phyloP scores from a whole-genome alignment of 1,140 invertebrate genomes.

The Neelides sp. region DNA sequence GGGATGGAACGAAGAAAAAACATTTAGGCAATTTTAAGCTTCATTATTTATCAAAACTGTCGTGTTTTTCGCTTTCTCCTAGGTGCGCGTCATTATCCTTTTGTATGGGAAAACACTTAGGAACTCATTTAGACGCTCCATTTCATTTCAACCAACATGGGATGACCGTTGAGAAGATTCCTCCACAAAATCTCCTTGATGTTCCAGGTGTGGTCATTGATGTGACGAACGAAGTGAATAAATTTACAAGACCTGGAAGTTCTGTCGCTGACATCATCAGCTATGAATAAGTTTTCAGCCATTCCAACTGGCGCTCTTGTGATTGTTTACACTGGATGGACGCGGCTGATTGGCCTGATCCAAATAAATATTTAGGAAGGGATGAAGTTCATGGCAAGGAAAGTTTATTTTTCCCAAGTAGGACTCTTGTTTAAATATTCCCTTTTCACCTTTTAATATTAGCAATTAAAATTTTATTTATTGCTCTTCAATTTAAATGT shows the following conservation, averaged over 20 bases:
- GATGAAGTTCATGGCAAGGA: slow-evolving; percentile 33
- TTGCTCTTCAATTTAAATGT: slow-evolving; percentile 37
- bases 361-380: slow-evolving; percentile 19
- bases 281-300: slow-evolving; percentile 38
- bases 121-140: slow-evolving; percentile 55
- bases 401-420: too few relatives aligned
- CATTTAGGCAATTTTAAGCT: slow-evolving; percentile 12
- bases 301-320: slow-evolving; percentile 36
- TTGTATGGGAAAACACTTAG: slow-evolving; percentile 43
- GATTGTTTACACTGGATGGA: slow-evolving; percentile 47
- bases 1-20: background rate
- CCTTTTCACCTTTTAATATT: too few relatives aligned
- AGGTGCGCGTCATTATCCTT: slow-evolving; percentile 26
- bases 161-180: slow-evolving; percentile 46
- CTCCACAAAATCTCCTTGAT: slow-evolving; percentile 43
- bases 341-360: slow-evolving; percentile 25
- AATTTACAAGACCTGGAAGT: too few relatives aligned
- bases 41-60: background rate
- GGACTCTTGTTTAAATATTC: too few relatives aligned
- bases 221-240: slow-evolving; percentile 8
- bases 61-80: too few relatives aligned
- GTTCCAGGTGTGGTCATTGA: slow-evolving; percentile 22
- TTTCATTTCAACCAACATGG: slow-evolving; percentile 45
- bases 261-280: slow-evolving; percentile 23
- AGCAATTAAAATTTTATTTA: too few relatives aligned